Evolutionary conservation across 2,113 vertebrate species (phyloP).

Genomic region (Anhinga rufa): DNA sequence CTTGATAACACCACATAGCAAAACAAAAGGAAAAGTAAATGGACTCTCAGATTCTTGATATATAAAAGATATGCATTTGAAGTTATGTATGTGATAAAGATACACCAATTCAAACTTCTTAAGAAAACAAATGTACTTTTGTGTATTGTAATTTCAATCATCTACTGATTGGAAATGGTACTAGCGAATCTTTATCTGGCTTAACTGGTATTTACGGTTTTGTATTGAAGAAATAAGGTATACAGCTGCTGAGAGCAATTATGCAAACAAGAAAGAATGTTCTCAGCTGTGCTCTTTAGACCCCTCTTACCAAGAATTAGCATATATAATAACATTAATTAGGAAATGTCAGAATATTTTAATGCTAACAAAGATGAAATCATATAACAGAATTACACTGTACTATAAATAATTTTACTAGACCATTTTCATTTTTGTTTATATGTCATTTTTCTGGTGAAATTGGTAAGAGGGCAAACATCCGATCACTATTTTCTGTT

Average conservation of each 20-base stretch:
- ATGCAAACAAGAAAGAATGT: conserved; percentile 34
- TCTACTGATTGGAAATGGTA: not conserved
- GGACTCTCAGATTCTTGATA: not conserved
- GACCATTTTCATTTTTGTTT: not conserved
- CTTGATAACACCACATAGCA: not conserved
- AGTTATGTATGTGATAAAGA: not conserved
- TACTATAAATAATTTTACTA: conserved; percentile 31
- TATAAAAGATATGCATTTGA: not conserved
- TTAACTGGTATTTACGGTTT: not conserved
- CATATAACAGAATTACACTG: not conserved
- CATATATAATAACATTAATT: conserved; percentile 44
- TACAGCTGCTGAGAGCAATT: conserved; percentile 37
- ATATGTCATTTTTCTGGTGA: not conserved
- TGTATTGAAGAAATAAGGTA: conserved; percentile 9
- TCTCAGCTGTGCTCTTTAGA: conserved; percentile 50
- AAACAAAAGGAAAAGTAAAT: not conserved
- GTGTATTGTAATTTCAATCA: not conserved
- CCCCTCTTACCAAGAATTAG: conserved; percentile 9
- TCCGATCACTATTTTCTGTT: not conserved
- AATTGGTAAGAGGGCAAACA: not conserved
- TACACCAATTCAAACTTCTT: not conserved
- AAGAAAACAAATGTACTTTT: not conserved
- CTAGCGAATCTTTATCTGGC: not conserved
- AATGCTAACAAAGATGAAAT: conserved; percentile 21
- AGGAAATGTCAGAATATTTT: conserved; percentile 43